Evolutionary conservation across 2,113 vertebrate species (phyloP), one percentile per base, ranked within the genome.

Genomic region (Caloenas nicobarica): DNA sequence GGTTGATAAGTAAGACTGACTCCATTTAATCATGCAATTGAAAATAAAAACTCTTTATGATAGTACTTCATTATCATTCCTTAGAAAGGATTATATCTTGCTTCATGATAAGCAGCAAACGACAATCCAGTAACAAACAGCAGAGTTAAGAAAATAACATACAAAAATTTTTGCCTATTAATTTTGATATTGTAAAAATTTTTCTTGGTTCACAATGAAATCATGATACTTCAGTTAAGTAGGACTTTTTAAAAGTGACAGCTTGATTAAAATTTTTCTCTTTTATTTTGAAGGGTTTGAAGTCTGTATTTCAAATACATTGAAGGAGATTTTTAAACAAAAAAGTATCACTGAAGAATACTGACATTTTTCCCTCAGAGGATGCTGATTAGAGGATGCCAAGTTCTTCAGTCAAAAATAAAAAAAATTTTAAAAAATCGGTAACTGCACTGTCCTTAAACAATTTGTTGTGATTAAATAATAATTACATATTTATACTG

Each of bases 211-310:
- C 69, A 81, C 51, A 74, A 24, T 40, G 40, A 81, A 89, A 86
- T 78, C 62, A 82, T 51, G 65, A 68, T 44, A 56, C 18, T 89
- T 72, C 23, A 64, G 60, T 70, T 88, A 86, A 81, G 25, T 1
- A 57, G 56, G 84, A 95, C 9, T 74, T 81, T 19, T 6, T 4
- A 57, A 86, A 79, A 81, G 23, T 64, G 86, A 88, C 91, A 91
- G 84, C 38, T 78, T 77, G 38, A 86, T 89, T 73, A 70, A 88
- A 66, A 74, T 21, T 64, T 66, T 89, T 92, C 54, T 73, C 22
- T 29, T 92, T 66, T 84, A 74, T 92, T 88, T 94, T 92, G 93
- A 96, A 84, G 25, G 17, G 15, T 64, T 93, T 81, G 21, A 89
- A 84, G 86, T 62, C 66, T 61, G 4, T 74, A 33, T 89, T 91